phyloP scores from a whole-genome alignment of 23 tunicate genomes.

The Trididemnum clinides region DNA sequence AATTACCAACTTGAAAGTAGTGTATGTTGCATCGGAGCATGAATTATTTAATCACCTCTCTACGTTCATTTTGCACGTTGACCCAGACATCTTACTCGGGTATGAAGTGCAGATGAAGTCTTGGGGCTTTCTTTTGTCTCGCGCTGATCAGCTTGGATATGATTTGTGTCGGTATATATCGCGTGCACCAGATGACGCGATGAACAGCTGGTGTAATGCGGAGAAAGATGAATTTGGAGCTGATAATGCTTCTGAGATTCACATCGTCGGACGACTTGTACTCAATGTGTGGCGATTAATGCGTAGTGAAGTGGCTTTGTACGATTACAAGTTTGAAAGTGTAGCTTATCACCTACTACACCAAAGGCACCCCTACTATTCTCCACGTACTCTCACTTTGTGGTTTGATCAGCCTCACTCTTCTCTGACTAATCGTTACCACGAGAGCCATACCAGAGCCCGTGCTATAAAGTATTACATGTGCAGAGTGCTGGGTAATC shows the following conservation, averaged over 20 bases:
- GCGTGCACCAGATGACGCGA: constrained; percentile 59
- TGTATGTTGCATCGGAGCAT: constrained; percentile 41
- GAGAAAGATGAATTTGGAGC: constrained; percentile 64
- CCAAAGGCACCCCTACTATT: constrained; percentile 60
- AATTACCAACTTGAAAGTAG: constrained; percentile 40
- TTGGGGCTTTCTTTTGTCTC: constrained; percentile 79
- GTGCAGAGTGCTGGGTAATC: constrained; percentile 66
- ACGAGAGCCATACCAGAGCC: neutral
- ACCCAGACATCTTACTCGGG: constrained; percentile 70
- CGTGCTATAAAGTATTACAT: constrained; percentile 72
- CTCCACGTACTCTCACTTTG: constrained; percentile 47
- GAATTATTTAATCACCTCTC: constrained; percentile 39
- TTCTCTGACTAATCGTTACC: neutral
- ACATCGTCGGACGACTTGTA: constrained; percentile 59
- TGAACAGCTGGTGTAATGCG: constrained; percentile 42
- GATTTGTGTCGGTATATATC: constrained; percentile 81
- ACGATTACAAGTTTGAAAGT: constrained; percentile 65
- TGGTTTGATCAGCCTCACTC: constrained; percentile 67
- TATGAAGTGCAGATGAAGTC: constrained; percentile 88
- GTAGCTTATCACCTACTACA: constrained; percentile 71
- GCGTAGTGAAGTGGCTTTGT: constrained; percentile 64
- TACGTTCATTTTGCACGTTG: constrained; percentile 1
- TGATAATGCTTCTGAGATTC: constrained; percentile 80
- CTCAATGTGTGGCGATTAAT: constrained; percentile 87
- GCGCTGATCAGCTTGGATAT: constrained; percentile 58